Evolutionary conservation across 2,113 vertebrate species (phyloP), one percentile per base, ranked within the genome.

Genomic region (Nothobranchius furzeri): DNA sequence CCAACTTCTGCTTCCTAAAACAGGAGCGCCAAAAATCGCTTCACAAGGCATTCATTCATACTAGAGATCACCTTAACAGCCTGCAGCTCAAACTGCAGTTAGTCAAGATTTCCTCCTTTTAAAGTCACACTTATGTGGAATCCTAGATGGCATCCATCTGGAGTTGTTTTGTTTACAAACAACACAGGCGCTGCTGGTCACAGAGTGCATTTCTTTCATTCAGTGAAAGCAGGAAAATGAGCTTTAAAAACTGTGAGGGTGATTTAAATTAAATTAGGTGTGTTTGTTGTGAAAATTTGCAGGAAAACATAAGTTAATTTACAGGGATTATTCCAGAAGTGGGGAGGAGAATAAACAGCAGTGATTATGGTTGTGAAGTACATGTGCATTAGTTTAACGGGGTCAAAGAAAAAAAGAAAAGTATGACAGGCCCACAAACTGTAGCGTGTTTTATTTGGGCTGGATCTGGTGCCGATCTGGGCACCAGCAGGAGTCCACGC

Each of bases 381-480:
- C 25, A 55, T 8, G 36, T 47, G 46, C 11, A 54, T 14, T 9
- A 9, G 7, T 68, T 76, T 60, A 65, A 69, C 62, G 15, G 37
- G 60, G 45, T 24, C 17, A 68, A 58, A 35, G 58, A 55, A 46
- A 52, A 50, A 52, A 20, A 20, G 20, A 20, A 42, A 56, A 71
- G 50, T 0, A 25, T 36, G 36, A 70, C 61, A 52, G 53, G 68
- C 72, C 70, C 46, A 69, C 59, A 15, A 51, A 75, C 51, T 24
- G 12, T 47, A 64, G 37, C 66, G 70, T 78, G 79, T 87, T 85
- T 76, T 30, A 55, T 78, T 89, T 90, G 81, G 87, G 7, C 83
- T 43, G 52, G 1, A n/a, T 56, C 53, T 63, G 13, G 30, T 14
- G 47, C 43, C 61, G 58, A 50, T 62, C 50, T 63, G 52, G 73